Conservation (phyloP, 2,888 invertebrate species). For the Apamea epomidion region DNA sequence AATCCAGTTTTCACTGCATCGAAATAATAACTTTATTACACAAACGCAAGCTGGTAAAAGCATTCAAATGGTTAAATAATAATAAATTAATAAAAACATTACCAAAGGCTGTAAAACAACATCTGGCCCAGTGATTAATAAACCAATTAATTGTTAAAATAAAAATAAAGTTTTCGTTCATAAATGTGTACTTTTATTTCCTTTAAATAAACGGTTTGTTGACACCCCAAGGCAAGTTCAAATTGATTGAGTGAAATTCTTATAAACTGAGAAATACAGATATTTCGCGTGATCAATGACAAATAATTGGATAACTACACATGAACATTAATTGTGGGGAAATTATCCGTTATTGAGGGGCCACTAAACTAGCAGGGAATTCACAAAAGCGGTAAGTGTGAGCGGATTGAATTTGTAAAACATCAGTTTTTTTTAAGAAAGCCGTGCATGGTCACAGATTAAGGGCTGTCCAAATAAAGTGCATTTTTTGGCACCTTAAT, state of each 20-base stretch:
- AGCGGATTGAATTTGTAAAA: background rate
- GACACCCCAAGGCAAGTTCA: slow-evolving; percentile 31
- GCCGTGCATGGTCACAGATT: too few species aligned
- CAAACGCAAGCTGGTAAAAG: background rate
- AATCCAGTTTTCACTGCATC: too few species aligned
- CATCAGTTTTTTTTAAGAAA: too few species aligned
- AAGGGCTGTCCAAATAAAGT: too few species aligned
- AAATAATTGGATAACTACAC: slow-evolving; percentile 65
- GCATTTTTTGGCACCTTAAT: too few species aligned
- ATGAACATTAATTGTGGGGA: slow-evolving; percentile 49
- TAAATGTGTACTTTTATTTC: slow-evolving; percentile 26
- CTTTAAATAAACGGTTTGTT: slow-evolving; percentile 38
- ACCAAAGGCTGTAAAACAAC: slow-evolving; percentile 1
- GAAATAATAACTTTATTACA: background rate
- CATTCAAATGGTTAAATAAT: background rate
- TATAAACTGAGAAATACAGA: slow-evolving; percentile 44
- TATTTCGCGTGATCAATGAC: slow-evolving; percentile 59
- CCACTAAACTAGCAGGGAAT: background rate
- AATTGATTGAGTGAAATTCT: slow-evolving; percentile 51
- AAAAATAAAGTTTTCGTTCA: slow-evolving; percentile 18
- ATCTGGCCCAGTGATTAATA: slow-evolving; percentile 20
- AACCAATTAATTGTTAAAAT: slow-evolving; percentile 29
- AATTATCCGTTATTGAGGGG: slow-evolving; percentile 30
- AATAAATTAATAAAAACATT: slow-evolving; percentile 6
- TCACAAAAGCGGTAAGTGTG: background rate